phyloP scores from a whole-genome alignment of 2,113 vertebrate species.

The Sebastes fasciatus region DNA sequence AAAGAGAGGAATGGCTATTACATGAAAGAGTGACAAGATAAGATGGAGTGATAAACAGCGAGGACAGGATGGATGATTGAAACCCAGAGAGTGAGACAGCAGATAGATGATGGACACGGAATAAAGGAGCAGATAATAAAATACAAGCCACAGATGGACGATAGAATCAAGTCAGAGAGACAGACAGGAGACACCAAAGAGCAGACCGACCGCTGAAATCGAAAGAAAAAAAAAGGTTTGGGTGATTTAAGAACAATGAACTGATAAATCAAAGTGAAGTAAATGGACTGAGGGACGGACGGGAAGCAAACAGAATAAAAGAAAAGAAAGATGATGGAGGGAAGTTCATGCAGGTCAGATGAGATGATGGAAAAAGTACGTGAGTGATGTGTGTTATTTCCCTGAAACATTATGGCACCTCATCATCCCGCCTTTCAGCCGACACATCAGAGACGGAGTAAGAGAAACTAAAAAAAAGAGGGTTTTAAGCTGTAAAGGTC shows the following conservation, averaged over 20 bases:
- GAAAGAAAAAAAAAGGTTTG: neutral
- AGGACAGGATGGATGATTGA: slow-evolving; percentile 27
- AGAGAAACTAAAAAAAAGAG: neutral
- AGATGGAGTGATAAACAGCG: slow-evolving; percentile 30
- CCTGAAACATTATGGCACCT: neutral
- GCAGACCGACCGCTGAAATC: neutral
- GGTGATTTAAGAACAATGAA: slow-evolving; percentile 18
- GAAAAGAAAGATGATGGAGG: slow-evolving; percentile 12
- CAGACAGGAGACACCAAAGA: slow-evolving; percentile 24
- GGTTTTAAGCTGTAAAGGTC: neutral
- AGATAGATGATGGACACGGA: slow-evolving; percentile 29
- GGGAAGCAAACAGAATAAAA: neutral
- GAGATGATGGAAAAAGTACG: neutral
- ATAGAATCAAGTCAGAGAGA: slow-evolving; percentile 10
- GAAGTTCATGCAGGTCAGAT: slow-evolving; percentile 1
- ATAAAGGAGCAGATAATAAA: slow-evolving; percentile 24
- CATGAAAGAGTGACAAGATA: neutral
- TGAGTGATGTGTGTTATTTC: slow-evolving; percentile 12
- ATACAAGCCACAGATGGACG: slow-evolving; percentile 29
- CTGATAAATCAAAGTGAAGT: slow-evolving; percentile 34
- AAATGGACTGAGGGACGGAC: neutral
- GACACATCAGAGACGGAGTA: neutral
- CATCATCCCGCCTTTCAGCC: neutral
- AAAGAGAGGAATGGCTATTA: slow-evolving; percentile 9
- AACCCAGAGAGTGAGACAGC: neutral